Evolutionary conservation across 2,113 vertebrate genomes (phyloP).

Genomic region (Nanorana parkeri): DNA sequence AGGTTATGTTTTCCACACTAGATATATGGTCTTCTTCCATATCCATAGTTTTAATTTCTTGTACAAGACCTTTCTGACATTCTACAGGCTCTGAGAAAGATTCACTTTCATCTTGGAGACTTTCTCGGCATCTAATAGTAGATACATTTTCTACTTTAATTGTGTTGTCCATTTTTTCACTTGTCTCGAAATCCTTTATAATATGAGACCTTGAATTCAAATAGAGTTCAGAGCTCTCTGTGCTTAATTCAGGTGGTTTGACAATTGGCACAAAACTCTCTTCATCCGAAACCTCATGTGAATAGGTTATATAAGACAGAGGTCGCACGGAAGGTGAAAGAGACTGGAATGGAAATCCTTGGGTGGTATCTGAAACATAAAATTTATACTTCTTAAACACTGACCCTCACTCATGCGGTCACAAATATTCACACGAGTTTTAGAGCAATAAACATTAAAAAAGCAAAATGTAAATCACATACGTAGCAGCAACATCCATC

Average conservation of each 20-base stretch:
- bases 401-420: too few relatives aligned
- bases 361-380: constrained; percentile 81
- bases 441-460: too few relatives aligned
- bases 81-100: constrained; percentile 4
- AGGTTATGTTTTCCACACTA: constrained; percentile 67
- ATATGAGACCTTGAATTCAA: constrained; percentile 81
- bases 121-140: constrained; percentile 61
- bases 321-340: constrained; percentile 83
- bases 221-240: constrained; percentile 75
- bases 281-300: constrained; percentile 72
- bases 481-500: too few relatives aligned
- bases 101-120: constrained; percentile 62
- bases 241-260: constrained; percentile 73
- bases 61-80: constrained; percentile 62
- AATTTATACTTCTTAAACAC: constrained; percentile 18
- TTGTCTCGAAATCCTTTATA: constrained; percentile 74
- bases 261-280: constrained; percentile 77
- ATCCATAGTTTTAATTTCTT: constrained; percentile 65
- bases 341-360: constrained; percentile 87
- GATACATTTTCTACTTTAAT: constrained; percentile 73
- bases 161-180: constrained; percentile 67
- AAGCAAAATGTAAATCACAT: too few relatives aligned
- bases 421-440: too few relatives aligned
- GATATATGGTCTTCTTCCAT: constrained; percentile 69
- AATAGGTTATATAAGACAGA: constrained; percentile 86